Conservation (phyloP, 2,797 vertebrate genomes). For the Lateolabrax maculatus region DNA sequence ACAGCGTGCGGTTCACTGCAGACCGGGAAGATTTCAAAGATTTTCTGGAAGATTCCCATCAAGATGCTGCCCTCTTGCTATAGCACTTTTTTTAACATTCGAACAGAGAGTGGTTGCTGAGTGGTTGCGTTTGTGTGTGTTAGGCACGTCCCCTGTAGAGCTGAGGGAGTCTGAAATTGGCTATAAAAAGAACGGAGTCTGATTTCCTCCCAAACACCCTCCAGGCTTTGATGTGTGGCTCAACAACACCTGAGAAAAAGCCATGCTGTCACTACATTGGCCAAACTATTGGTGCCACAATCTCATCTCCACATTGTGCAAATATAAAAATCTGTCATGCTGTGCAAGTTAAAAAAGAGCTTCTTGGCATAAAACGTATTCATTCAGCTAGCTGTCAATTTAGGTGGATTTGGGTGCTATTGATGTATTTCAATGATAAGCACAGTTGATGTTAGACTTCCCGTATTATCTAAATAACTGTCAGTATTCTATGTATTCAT, state of each 20-base stretch:
- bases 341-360: conserved; percentile 55
- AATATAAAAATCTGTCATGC: conserved; percentile 69
- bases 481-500: conserved; percentile 27
- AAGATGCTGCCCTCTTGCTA: conserved; percentile 66
- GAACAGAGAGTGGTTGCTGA: conserved; percentile 52
- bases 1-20: conserved; percentile 64
- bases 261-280: conserved; percentile 52
- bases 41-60: conserved; percentile 74
- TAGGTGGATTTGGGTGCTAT: conserved; percentile 30
- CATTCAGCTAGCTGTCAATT: conserved; percentile 49
- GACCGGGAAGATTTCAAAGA: conserved; percentile 72
- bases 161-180: conserved; percentile 69
- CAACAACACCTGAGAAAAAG: conserved; percentile 74
- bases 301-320: conserved; percentile 65
- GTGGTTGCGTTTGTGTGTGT: conserved; percentile 30
- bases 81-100: conserved; percentile 63
- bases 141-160: conserved; percentile 53
- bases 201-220: conserved; percentile 74
- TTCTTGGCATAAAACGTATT: conserved; percentile 55
- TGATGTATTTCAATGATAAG: conserved; percentile 48
- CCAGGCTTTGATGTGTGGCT: conserved; percentile 70
- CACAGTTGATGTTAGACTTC: conserved; percentile 33
- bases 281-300: conserved; percentile 45
- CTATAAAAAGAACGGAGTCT: conserved; percentile 82
- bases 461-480: conserved; percentile 39